phyloP scores from a whole-genome alignment of 2,888 invertebrate genomes.

The Acrobeloides nanus region DNA sequence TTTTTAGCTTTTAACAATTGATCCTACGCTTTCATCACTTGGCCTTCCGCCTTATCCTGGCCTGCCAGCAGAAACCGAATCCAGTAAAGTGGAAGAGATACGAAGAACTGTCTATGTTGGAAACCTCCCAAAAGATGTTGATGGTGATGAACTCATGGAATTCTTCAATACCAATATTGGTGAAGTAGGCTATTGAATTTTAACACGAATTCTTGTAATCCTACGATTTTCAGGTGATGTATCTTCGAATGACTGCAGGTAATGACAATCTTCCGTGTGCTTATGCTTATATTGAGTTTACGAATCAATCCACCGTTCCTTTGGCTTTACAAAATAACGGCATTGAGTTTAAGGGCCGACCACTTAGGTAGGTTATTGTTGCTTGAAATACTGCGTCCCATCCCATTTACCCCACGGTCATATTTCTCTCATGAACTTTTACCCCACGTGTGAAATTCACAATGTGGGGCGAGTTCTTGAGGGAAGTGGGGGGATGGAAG shows the following conservation, averaged over 20 bases:
- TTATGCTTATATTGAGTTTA: constrained; percentile 83
- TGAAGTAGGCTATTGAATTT: constrained; percentile 34
- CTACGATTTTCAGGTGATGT: constrained; percentile 69
- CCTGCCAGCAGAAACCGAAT: constrained; percentile 67
- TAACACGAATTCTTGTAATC: constrained; percentile 6
- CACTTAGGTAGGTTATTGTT: constrained; percentile 19
- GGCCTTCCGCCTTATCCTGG: constrained; percentile 84
- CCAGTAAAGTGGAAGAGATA: constrained; percentile 73
- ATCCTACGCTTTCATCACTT: constrained; percentile 70
- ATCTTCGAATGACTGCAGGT: constrained; percentile 75
- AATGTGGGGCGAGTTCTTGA: too few relatives aligned
- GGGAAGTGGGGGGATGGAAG: neutral
- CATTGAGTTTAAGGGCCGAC: constrained; percentile 65
- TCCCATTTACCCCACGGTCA: too few relatives aligned
- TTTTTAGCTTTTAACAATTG: constrained; percentile 70
- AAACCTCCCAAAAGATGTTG: constrained; percentile 62
- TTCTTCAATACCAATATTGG: constrained; percentile 64
- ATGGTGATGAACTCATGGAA: constrained; percentile 75
- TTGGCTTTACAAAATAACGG: constrained; percentile 75
- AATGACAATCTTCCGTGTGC: constrained; percentile 62
- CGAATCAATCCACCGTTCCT: constrained; percentile 79
- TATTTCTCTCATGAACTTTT: too few relatives aligned
- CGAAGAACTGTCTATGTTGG: constrained; percentile 80
- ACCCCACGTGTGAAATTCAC: too few relatives aligned
- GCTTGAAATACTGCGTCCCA: too few relatives aligned